phyloP scores from a whole-genome alignment of 2,888 invertebrate species.

The Catocala fraxini region DNA sequence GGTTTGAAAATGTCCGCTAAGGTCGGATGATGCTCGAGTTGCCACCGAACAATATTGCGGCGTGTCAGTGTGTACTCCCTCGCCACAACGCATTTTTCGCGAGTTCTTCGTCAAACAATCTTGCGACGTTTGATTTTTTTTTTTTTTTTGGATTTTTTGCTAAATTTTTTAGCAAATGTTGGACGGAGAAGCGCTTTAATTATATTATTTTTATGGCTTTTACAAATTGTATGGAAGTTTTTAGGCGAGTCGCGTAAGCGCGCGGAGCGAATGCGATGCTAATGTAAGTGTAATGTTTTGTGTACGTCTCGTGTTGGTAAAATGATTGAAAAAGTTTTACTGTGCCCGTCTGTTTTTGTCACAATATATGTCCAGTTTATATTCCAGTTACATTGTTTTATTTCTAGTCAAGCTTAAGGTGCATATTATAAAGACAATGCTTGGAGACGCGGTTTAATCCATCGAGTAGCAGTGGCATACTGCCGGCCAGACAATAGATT shows the following conservation, averaged over 20 bases:
- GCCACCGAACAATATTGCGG: constrained; percentile 37
- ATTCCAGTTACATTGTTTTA: constrained; percentile 35
- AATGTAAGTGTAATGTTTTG: constrained; percentile 80
- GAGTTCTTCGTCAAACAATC: constrained; percentile 69
- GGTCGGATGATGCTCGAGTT: constrained; percentile 69
- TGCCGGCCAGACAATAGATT: no score
- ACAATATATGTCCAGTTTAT: constrained; percentile 62
- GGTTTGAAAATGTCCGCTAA: constrained; percentile 85
- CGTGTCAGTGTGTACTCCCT: constrained; percentile 51
- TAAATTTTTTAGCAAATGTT: constrained; percentile 74
- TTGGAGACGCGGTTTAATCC: no score
- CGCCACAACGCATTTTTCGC: constrained; percentile 23
- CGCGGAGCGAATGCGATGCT: constrained; percentile 58
- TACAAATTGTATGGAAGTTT: constrained; percentile 49
- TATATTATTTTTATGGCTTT: constrained; percentile 35
- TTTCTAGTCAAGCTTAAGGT: constrained; percentile 5
- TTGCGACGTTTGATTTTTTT: constrained; percentile 65
- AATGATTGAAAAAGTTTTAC: constrained; percentile 65
- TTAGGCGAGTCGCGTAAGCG: constrained; percentile 54
- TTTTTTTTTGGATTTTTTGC: constrained; percentile 48
- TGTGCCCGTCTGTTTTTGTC: constrained; percentile 68
- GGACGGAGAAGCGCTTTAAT: constrained; percentile 59
- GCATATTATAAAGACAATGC: no score
- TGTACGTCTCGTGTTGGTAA: constrained; percentile 61
- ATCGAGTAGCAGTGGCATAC: no score